A percentile compares a stretch with the other conserved stretches of the same genome.
Evolutionary conservation across 2,113 vertebrate species (phyloP).

Genomic region (Cephalopterus ornatus): DNA sequence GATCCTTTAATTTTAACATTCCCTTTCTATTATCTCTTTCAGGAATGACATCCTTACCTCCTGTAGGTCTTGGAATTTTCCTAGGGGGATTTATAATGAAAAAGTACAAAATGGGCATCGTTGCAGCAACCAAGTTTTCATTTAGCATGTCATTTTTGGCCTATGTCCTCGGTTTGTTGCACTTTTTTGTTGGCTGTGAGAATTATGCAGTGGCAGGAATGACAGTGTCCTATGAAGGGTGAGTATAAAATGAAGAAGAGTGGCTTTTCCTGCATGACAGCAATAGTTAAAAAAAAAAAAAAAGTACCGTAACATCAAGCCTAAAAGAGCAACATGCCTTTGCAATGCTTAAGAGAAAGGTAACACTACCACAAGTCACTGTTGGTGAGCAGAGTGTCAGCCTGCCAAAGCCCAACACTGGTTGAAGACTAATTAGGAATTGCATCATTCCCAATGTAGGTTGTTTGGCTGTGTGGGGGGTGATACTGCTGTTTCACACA

Average conservation of each 20-base stretch:
- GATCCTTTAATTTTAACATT: neutral
- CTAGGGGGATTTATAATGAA: conserved; percentile 87
- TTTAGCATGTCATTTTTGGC: conserved; percentile 66
- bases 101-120: conserved; percentile 80
- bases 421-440: neutral
- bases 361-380: neutral
- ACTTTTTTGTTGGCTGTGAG: conserved; percentile 82
- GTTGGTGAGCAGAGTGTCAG: neutral
- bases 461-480: neutral
- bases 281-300: neutral
- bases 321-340: neutral
- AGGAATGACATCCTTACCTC: conserved; percentile 81
- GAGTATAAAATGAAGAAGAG: conserved; percentile 26
- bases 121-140: conserved; percentile 79
- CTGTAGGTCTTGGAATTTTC: conserved; percentile 80
- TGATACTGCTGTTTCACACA: neutral
- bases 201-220: conserved; percentile 82
- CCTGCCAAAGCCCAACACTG: neutral
- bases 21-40: conserved; percentile 21
- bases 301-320: neutral
- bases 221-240: conserved; percentile 88
- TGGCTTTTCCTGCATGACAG: neutral
- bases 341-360: neutral
- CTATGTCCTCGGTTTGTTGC: conserved; percentile 27
- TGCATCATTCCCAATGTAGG: neutral